Percentiles rank a stretch among this genome's conserved stretches.
Conservation (phyloP, 2,797 vertebrate species). For the Diplodus puntazzo region DNA sequence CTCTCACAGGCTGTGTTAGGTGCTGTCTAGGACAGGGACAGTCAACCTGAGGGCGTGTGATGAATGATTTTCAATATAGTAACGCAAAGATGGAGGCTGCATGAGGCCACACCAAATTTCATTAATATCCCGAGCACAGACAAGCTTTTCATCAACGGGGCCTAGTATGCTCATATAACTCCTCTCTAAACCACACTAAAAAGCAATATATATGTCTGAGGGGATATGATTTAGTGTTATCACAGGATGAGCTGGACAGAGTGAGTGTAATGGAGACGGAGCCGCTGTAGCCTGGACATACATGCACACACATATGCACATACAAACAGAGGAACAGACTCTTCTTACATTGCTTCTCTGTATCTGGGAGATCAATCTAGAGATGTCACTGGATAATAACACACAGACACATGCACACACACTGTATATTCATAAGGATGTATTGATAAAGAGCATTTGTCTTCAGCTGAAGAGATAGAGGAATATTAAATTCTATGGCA, state of each 20-base stretch:
- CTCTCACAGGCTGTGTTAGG: conserved; percentile 7
- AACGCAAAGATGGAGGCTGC: conserved; percentile 54
- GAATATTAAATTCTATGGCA: fast-evolving
- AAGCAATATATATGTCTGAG: conserved; percentile 69
- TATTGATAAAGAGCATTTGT: background rate
- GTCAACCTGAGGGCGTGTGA: conserved; percentile 57
- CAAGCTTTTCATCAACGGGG: conserved; percentile 70
- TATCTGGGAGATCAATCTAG: conserved; percentile 38
- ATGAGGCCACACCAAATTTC: conserved; percentile 54
- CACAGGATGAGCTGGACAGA: conserved; percentile 41
- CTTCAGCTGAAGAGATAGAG: conserved; percentile 1
- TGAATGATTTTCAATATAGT: conserved; percentile 70
- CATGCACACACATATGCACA: conserved; percentile 1
- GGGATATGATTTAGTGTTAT: conserved; percentile 69
- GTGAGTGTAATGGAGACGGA: conserved; percentile 29
- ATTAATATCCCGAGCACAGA: conserved; percentile 68
- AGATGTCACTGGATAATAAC: conserved; percentile 28
- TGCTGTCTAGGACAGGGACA: conserved; percentile 19
- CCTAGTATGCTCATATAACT: conserved; percentile 63
- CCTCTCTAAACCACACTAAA: conserved; percentile 65
- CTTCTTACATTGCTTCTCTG: background rate
- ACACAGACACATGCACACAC: conserved; percentile 7
- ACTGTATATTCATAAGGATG: background rate
- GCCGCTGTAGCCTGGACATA: conserved; percentile 24
- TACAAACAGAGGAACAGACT: conserved; percentile 5